Percentiles rank a stretch among this genome's conserved stretches.
phyloP scores from a whole-genome alignment of 2,888 invertebrate genomes.

The Archips xylosteana region DNA sequence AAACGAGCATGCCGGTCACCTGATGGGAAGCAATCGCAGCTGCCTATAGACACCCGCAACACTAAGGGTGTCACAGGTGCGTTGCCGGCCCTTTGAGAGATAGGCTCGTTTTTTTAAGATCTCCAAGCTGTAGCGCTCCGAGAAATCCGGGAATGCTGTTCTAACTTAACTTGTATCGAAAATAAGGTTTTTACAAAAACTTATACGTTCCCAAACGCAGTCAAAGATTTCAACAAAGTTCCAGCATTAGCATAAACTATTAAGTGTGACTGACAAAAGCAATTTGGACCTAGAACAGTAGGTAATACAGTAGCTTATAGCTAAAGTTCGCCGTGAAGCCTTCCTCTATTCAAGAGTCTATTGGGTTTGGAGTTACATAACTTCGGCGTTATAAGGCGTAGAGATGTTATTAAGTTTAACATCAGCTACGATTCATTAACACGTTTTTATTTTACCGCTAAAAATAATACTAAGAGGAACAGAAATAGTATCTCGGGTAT shows the following conservation, averaged over 20 bases:
- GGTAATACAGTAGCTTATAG: slow-evolving; percentile 27
- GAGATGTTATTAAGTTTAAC: slow-evolving; percentile 10
- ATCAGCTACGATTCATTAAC: background rate
- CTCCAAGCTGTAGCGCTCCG: too few relatives aligned
- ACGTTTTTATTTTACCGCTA: background rate
- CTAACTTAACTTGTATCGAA: too few relatives aligned
- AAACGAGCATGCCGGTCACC: too few relatives aligned
- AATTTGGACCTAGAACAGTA: slow-evolving; percentile 11
- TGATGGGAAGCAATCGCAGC: too few relatives aligned
- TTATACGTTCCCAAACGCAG: slow-evolving; percentile 2
- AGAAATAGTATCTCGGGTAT: too few relatives aligned
- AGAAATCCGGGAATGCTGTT: too few relatives aligned
- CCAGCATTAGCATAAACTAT: slow-evolving; percentile 19
- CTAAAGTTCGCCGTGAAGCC: slow-evolving; percentile 10
- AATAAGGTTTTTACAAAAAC: too few relatives aligned
- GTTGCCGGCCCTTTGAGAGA: too few relatives aligned
- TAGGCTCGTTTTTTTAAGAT: too few relatives aligned
- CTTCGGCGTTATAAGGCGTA: slow-evolving; percentile 10
- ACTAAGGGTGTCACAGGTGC: too few relatives aligned
- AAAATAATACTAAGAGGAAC: background rate
- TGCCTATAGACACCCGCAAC: too few relatives aligned
- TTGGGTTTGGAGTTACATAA: slow-evolving; percentile 19
- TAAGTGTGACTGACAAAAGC: slow-evolving; percentile 14
- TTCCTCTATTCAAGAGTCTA: background rate
- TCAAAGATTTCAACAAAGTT: slow-evolving; percentile 7